Evolutionary conservation across 2,888 invertebrate species (phyloP).

Genomic region (Torymus texanus): DNA sequence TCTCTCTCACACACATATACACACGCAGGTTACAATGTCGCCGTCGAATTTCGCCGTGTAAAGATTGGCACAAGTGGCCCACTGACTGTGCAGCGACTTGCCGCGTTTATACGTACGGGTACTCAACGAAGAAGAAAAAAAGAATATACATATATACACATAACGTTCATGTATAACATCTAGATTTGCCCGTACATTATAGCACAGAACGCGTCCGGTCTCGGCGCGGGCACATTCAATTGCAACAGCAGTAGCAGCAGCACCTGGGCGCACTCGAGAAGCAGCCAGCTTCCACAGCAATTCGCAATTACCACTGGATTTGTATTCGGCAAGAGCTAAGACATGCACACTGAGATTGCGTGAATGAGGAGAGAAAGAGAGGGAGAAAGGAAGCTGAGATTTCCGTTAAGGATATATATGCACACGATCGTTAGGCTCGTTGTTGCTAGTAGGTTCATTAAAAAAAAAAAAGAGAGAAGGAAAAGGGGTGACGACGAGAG

Average conservation of each 20-base stretch:
- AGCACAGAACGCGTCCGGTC: constrained; percentile 32
- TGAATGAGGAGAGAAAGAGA: not conserved
- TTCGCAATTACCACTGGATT: constrained; percentile 66
- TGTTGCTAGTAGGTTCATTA: constrained; percentile 5
- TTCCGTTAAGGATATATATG: constrained; percentile 62
- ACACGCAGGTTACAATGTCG: no score
- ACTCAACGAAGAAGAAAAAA: constrained; percentile 14
- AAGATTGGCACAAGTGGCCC: constrained; percentile 54
- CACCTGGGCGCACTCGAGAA: constrained; percentile 71
- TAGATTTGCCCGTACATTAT: constrained; percentile 1
- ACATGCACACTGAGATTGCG: constrained; percentile 28
- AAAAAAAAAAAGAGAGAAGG: not conserved
- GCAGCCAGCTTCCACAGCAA: constrained; percentile 59
- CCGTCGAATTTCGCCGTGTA: constrained; percentile 38
- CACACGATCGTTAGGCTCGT: constrained; percentile 11
- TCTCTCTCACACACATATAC: not conserved
- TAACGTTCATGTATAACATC: not conserved
- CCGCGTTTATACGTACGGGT: not conserved
- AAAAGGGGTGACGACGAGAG: not conserved
- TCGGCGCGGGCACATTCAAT: constrained; percentile 29
- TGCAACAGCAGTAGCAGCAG: constrained; percentile 44
- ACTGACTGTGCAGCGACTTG: constrained; percentile 38
- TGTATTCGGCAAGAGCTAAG: constrained; percentile 57
- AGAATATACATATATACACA: not conserved
- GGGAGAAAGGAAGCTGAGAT: constrained; percentile 63